A percentile compares a stretch with the other conserved stretches of the same genome.
Evolutionary conservation across 2,888 invertebrate genomes (phyloP).

Genomic region (Teleiodes luculella): DNA sequence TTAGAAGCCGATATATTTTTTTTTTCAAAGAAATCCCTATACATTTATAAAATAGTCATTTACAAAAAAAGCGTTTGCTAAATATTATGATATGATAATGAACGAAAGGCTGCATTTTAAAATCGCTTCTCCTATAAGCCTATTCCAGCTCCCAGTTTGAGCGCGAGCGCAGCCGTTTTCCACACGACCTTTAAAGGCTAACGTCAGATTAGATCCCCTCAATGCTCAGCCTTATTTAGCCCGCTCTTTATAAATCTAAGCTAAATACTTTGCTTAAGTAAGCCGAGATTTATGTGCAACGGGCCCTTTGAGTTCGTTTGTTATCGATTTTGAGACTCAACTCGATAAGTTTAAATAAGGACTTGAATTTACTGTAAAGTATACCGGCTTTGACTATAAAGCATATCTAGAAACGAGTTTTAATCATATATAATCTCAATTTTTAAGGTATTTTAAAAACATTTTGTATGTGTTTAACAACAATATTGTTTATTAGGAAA

Average conservation of each 20-base stretch:
- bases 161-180: conserved; percentile 25
- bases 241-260: conserved; percentile 15
- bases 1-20: no score
- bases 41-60: no score
- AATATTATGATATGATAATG: background rate
- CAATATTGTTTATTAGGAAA: no score
- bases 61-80: no score
- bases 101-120: background rate
- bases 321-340: conserved; percentile 5
- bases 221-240: conserved; percentile 17
- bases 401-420: no score
- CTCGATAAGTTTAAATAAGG: conserved; percentile 3
- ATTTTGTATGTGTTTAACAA: no score
- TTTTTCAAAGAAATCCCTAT: no score
- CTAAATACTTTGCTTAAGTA: conserved; percentile 11
- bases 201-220: conserved; percentile 50
- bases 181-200: conserved; percentile 41
- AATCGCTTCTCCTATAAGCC: conserved; percentile 11
- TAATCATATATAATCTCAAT: no score
- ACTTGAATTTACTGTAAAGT: background rate
- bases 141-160: conserved; percentile 27
- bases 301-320: background rate
- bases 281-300: conserved; percentile 4
- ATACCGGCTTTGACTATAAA: background rate
- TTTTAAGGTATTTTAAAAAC: no score